Evolutionary conservation across 2,888 invertebrate genomes (phyloP).

Genomic region (Plagodis dolabraria): DNA sequence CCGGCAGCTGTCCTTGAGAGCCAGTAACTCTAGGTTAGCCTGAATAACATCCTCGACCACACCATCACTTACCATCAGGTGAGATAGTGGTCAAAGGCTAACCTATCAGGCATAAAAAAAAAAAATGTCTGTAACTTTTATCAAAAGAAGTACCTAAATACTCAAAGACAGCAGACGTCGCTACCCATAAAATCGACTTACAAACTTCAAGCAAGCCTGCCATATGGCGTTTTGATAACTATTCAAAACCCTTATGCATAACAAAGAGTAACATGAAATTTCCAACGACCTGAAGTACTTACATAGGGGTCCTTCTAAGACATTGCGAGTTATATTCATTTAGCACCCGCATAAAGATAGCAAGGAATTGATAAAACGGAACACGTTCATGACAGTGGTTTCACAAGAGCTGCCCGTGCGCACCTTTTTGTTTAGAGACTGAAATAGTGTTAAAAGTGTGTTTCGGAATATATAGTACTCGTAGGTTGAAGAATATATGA

Average conservation of each 20-base stretch:
- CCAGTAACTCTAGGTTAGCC: too few relatives aligned
- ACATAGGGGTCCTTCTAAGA: slow-evolving; percentile 59
- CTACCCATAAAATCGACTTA: slow-evolving; percentile 42
- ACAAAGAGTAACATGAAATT: slow-evolving; percentile 37
- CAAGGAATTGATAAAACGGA: slow-evolving; percentile 28
- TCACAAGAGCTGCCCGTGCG: slow-evolving; percentile 7
- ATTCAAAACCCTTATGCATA: slow-evolving; percentile 61
- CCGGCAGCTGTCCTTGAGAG: too few relatives aligned
- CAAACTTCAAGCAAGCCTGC: slow-evolving; percentile 28
- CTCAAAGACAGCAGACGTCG: not conserved
- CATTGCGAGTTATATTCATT: slow-evolving; percentile 27
- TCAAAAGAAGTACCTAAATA: not conserved
- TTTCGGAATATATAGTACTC: not conserved
- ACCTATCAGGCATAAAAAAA: too few relatives aligned
- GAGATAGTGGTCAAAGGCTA: too few relatives aligned
- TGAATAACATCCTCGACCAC: too few relatives aligned
- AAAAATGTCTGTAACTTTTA: not conserved
- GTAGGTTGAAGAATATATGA: too few relatives aligned
- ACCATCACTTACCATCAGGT: too few relatives aligned
- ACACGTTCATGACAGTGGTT: slow-evolving; percentile 22
- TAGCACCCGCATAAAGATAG: slow-evolving; percentile 54
- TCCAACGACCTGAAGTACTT: slow-evolving; percentile 46
- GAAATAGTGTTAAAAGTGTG: not conserved
- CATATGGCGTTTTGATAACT: slow-evolving; percentile 51
- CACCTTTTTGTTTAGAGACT: not conserved